Base-by-base conservation (phyloP, 2,888 invertebrate genomes). In the Melinaea menophilus region DNA sequence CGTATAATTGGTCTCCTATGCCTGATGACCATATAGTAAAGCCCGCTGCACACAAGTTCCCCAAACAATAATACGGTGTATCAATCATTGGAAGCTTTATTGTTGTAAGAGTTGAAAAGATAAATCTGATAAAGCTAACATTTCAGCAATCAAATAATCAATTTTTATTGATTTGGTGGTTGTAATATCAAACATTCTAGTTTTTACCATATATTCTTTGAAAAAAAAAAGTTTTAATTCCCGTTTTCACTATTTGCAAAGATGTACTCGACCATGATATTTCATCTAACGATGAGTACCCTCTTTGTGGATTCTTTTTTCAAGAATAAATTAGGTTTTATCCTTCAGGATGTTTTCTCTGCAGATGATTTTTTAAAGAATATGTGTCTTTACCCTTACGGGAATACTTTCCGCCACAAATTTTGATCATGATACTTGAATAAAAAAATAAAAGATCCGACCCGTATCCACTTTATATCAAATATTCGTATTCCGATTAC, bases 121-220 rank as follows among this genome's bases (percentile, higher is more conserved):
- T 51, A 59, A 41, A 59, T 63, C 63, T 59, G 56, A 63, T 63
- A 63, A 59, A 59, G 56, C 62, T 46, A 63, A 48, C 56, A 59
- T 62, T 62, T 62, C 58, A 58, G 56, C 57, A 62, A 54, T 59
- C 59, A 63, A 60, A 59, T 41, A 59, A 22, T 59, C 54, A 5
- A 59, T 59, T 59, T 59, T 59, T n/a, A 59, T 59, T 59, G 41
- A 59, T 33, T 54, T 55, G 60, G 55, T 41, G 55, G 22, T 59
- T 45, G 59, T 59, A 56, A 63, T 57, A 57, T 62, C 57, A 56
- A 22, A 62, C 57, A 62, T 57, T 62, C 11, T 57, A 57, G 57
- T 48, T 62, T 57, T 62, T 54, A 57, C 62, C 62, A 57, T 62
- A 35, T 62, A 57, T 56, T 62, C 57, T 34, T 48, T 55, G 37